phyloP scores from a whole-genome alignment of 1,140 invertebrate species.

The Leptoteleia sp. region DNA sequence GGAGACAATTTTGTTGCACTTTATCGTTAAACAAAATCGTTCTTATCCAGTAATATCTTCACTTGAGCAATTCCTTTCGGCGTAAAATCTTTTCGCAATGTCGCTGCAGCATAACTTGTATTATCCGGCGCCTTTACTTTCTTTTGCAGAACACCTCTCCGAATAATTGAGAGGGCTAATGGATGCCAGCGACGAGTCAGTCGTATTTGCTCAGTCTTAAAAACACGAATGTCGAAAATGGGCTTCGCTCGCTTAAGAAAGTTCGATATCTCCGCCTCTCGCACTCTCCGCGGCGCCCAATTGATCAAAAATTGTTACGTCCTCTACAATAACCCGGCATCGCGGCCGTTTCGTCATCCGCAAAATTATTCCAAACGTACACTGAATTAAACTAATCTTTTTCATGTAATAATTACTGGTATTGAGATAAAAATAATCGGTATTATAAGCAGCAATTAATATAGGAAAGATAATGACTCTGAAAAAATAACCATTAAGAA shows the following conservation, averaged over 20 bases:
- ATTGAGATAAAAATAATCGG: no score
- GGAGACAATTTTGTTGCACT: no score
- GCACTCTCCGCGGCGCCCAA: slow-evolving; percentile 16
- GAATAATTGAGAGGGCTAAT: slow-evolving; percentile 78
- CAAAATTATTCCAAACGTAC: slow-evolving; percentile 5
- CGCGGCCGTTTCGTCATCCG: slow-evolving; percentile 8
- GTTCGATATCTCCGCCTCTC: slow-evolving; percentile 45
- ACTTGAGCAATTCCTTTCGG: no score
- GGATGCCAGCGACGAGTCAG: slow-evolving; percentile 71
- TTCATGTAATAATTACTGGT: no score
- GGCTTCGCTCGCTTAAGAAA: slow-evolving; percentile 61
- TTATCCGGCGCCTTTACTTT: slow-evolving; percentile 68
- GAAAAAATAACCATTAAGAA: no score
- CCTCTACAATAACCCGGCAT: slow-evolving; percentile 2
- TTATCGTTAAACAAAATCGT: no score
- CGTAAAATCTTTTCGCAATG: slow-evolving; percentile 20
- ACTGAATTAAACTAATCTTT: no score
- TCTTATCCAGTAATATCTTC: no score
- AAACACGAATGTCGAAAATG: slow-evolving; percentile 73
- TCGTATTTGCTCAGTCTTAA: slow-evolving; percentile 76
- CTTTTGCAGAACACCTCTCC: slow-evolving; percentile 73
- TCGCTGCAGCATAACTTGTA: slow-evolving; percentile 37
- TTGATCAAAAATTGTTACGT: slow-evolving; percentile 11
- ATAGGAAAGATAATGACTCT: no score
- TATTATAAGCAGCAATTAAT: no score